Evolutionary conservation across 2,888 invertebrate genomes (phyloP).

Genomic region (Luperina nickerlii): DNA sequence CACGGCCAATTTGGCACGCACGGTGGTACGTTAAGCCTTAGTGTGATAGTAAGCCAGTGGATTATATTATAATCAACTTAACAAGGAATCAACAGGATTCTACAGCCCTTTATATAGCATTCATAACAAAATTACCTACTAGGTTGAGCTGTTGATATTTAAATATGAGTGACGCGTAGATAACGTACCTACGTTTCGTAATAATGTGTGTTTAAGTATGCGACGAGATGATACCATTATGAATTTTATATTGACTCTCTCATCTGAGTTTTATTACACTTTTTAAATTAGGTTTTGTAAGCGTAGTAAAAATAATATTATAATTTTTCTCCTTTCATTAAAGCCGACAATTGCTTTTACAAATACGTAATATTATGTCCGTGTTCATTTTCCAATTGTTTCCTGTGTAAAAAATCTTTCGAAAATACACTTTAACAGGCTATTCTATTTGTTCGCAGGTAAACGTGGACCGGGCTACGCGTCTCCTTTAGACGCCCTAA

Average conservation of each 20-base stretch:
- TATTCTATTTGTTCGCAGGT: conserved; percentile 70
- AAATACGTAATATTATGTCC: too few species aligned
- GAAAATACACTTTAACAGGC: not conserved
- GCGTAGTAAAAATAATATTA: too few species aligned
- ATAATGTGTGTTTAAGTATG: not conserved
- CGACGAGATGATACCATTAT: not conserved
- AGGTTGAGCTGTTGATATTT: not conserved
- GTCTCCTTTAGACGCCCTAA: conserved; percentile 95
- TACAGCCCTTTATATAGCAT: not conserved
- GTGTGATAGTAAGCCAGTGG: too few species aligned
- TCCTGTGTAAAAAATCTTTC: not conserved
- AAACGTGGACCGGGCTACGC: conserved; percentile 93
- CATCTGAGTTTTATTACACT: not conserved
- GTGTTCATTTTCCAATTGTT: too few species aligned
- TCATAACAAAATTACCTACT: not conserved
- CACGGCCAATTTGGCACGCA: too few species aligned
- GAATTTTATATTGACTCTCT: not conserved
- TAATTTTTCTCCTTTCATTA: too few species aligned
- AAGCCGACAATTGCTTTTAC: too few species aligned
- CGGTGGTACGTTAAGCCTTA: too few species aligned
- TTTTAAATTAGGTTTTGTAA: not conserved
- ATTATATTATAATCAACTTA: not conserved
- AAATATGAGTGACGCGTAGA: not conserved
- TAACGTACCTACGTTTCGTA: too few species aligned
- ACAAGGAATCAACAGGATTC: not conserved